These are phyloP conservation scores for Hirundo rustica DNA, from an alignment of 2,797 vertebrate species.

Conservation along the genomic window DNA sequence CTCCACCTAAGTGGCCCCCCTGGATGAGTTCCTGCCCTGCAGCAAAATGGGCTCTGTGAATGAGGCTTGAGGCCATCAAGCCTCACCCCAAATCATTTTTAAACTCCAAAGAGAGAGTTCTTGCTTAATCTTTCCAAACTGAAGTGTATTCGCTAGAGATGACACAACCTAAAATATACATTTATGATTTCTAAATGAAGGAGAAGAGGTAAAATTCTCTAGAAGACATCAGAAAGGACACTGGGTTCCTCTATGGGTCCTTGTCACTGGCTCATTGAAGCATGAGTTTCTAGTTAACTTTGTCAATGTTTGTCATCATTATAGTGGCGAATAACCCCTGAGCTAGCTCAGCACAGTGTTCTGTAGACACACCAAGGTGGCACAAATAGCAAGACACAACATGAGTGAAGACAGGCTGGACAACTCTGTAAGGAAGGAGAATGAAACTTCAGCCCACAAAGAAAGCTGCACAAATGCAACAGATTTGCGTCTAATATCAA, in stretches of 20 bases:
- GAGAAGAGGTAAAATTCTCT: not conserved
- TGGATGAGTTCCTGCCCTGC: not conserved
- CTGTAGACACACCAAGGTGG: not conserved
- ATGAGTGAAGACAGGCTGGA: not conserved
- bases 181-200: not conserved
- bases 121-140: not conserved
- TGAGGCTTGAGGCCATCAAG: not conserved
- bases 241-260: not conserved
- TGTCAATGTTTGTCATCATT: not conserved
- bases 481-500: not conserved
- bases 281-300: not conserved
- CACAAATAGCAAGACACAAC: not conserved
- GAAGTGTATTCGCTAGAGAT: not conserved
- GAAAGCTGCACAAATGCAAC: accelerated
- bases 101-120: not conserved
- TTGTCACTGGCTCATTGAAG: not conserved
- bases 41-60: accelerated
- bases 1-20: not conserved
- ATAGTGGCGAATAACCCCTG: not conserved
- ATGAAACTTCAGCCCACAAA: not conserved
- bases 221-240: not conserved
- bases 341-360: not conserved
- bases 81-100: not conserved
- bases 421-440: not conserved
- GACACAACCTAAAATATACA: not conserved